Evolutionary conservation across 2,113 vertebrate species (phyloP).

Genomic region (Uria aalge): DNA sequence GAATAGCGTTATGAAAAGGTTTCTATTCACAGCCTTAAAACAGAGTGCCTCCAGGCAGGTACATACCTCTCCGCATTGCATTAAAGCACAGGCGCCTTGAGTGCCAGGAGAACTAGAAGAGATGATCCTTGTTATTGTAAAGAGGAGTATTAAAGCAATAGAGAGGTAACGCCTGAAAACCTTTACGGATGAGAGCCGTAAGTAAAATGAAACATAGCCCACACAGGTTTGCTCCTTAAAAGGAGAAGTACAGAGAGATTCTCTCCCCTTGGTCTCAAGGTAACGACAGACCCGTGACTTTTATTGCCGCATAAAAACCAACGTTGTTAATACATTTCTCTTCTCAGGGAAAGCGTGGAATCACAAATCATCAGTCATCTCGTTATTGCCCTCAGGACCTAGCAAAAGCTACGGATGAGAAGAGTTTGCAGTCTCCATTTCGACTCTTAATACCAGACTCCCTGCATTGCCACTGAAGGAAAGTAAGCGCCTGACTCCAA

Average conservation of each 20-base stretch:
- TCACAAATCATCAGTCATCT: neutral
- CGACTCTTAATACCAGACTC: accelerated
- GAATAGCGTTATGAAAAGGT: accelerated
- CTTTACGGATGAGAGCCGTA: neutral
- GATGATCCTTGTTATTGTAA: neutral
- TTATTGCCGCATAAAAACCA: neutral
- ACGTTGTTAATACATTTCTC: neutral
- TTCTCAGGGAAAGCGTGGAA: neutral
- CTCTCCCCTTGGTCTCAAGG: neutral
- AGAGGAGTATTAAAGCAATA: neutral
- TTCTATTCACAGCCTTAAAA: neutral
- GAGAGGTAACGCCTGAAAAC: neutral
- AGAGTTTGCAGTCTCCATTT: neutral
- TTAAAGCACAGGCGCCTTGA: neutral
- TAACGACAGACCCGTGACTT: accelerated
- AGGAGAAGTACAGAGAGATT: neutral
- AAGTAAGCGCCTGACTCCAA: neutral
- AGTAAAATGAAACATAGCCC: neutral
- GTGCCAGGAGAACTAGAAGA: neutral
- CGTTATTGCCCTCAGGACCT: neutral
- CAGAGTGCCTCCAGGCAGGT: neutral
- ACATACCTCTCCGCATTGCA: accelerated
- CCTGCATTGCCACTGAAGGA: neutral
- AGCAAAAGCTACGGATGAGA: neutral
- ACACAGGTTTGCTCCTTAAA: neutral